Base-by-base conservation (phyloP, 2,888 invertebrate species). In the Choristoneura rosaceana region DNA sequence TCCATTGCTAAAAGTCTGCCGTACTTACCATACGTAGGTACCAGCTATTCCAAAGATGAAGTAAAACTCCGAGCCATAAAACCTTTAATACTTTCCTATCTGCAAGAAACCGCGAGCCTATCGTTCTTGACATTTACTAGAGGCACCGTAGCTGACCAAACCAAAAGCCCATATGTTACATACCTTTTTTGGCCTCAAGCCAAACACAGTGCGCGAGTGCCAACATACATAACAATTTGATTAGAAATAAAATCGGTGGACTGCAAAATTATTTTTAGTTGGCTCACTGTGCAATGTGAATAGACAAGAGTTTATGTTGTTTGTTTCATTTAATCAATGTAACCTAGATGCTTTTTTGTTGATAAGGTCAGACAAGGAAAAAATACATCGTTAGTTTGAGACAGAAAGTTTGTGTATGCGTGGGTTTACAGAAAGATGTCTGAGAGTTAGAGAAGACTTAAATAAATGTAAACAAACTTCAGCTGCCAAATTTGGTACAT, bases 171-270 rank as follows among this genome's bases (percentile, higher is more conserved):
- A 59, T 41, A 52, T 55, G 55, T 66, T 62, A 12, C 34, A 63
- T 25, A 12, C 34, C 25, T 14, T 52, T 62, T 70, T 43, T 71
- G 71, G 71, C 71, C 1, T 5, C 3, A 4, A 3, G 71, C 71
- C 71, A 71, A 68, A 3, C 38, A 38, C 4, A 5, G 7, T 38
- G 4, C 38, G 25, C 8, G 38, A 50, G 47, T 68, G 71, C 71
- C 71, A 71, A 63, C 62, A 71, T 63, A 62, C 62, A 58, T 67
- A 71, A 63, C 43, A 45, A 67, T 67, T 67, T 71, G 67, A 71
- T 71, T 71, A 71, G 62, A 71, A 71, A 71, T 71, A 58, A 67
- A 71, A 55, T n/a, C 55, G 15, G 62, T 62, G 58, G 58, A 62
- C 62, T 67, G 62, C 38, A 34, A 67, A 71, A 71, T 71, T 14